phyloP scores from a whole-genome alignment of 2,113 vertebrate species.

The Chamaea fasciata region DNA sequence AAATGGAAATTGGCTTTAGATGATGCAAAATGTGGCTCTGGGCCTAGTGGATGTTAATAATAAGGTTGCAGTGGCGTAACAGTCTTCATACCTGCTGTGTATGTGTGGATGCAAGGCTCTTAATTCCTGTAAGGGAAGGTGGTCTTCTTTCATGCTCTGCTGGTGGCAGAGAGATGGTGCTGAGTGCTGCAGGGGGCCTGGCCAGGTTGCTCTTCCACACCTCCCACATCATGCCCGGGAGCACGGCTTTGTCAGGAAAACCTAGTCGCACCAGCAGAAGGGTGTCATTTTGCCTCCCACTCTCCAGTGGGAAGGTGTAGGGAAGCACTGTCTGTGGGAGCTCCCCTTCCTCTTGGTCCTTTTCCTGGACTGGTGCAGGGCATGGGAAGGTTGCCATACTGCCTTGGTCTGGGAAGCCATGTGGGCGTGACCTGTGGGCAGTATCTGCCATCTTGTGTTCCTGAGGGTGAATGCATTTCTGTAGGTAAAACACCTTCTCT shows the following conservation, averaged over 20 bases:
- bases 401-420: neutral
- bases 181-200: neutral
- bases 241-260: neutral
- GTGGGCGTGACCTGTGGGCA: neutral
- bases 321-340: neutral
- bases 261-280: no score
- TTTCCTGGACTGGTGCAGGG: neutral
- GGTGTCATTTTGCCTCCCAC: neutral
- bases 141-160: neutral
- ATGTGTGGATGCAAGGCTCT: fast-evolving
- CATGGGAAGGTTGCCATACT: neutral
- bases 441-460: fast-evolving
- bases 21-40: neutral
- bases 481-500: neutral
- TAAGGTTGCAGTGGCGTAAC: neutral
- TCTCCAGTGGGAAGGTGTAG: fast-evolving
- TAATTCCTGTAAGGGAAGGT: neutral
- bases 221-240: neutral
- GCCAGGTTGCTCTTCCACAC: neutral
- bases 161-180: neutral
- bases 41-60: neutral
- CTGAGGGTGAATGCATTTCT: neutral
- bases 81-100: neutral
- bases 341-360: neutral
- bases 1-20: neutral